Percentiles rank a stretch among this genome's conserved stretches.
Evolutionary conservation across 2,113 vertebrate species (phyloP).

Genomic region (Tenebrosternarchus preto): DNA sequence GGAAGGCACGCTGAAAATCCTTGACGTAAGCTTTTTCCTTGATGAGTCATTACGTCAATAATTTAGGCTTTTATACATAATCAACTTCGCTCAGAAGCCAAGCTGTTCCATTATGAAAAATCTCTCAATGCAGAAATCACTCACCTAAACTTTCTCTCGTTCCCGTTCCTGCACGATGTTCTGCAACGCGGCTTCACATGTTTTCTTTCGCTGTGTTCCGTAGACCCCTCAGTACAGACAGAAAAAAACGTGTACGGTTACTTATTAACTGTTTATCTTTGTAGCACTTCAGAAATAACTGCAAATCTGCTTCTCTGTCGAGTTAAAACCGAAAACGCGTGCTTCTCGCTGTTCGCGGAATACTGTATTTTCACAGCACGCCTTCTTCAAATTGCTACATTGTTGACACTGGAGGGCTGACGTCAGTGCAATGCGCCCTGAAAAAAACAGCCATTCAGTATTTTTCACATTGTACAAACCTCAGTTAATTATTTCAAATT

Average conservation of each 20-base stretch:
- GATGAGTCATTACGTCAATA: conserved; percentile 10
- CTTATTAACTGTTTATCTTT: conserved; percentile 2
- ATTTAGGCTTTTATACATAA: neutral
- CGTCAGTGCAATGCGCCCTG: conserved; percentile 66
- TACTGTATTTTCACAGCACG: conserved; percentile 47
- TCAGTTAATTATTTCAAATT: too few relatives aligned
- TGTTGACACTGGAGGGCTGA: conserved; percentile 75
- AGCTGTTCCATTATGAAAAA: too few relatives aligned
- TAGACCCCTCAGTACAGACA: too few relatives aligned
- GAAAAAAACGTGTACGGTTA: too few relatives aligned
- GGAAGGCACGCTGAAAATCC: neutral
- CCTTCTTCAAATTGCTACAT: conserved; percentile 68
- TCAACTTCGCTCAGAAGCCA: neutral
- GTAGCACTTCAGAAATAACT: too few relatives aligned
- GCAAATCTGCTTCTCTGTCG: too few relatives aligned
- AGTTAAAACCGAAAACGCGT: too few relatives aligned
- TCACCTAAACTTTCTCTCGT: conserved; percentile 45
- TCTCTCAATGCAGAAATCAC: neutral
- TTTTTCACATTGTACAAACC: neutral
- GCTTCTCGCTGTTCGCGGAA: too few relatives aligned
- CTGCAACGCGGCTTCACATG: conserved; percentile 37
- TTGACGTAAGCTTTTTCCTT: conserved; percentile 28
- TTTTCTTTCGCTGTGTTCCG: neutral
- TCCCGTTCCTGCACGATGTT: conserved; percentile 27
- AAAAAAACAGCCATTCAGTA: conserved; percentile 50